Conservation (phyloP, 2,797 vertebrate species). For the Merluccius polli region DNA sequence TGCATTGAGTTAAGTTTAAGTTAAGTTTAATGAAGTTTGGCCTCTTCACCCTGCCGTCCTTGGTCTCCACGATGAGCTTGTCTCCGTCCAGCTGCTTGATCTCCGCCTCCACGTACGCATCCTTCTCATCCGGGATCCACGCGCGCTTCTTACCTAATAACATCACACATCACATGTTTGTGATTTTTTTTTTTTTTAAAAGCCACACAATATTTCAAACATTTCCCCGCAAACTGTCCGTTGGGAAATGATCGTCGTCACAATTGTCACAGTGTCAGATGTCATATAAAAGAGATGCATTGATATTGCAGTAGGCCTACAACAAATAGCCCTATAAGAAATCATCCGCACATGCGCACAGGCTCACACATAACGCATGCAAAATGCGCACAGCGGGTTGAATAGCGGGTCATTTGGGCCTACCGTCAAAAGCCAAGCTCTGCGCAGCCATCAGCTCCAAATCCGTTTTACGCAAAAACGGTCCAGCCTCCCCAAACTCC, state of each 20-base stretch:
- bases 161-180: too few relatives aligned
- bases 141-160: constrained; percentile 81
- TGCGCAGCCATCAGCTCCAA: constrained; percentile 78
- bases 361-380: not conserved
- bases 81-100: constrained; percentile 81
- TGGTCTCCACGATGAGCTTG: constrained; percentile 81
- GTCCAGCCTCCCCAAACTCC: constrained; percentile 84
- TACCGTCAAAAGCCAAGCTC: constrained; percentile 82
- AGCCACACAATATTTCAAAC: not conserved
- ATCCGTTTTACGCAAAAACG: constrained; percentile 86
- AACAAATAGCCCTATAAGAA: not conserved
- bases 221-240: not conserved
- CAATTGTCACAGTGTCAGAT: too few relatives aligned
- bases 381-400: not conserved
- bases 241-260: not conserved
- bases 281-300: not conserved
- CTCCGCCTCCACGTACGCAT: constrained; percentile 85
- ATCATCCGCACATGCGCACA: not conserved
- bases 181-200: not conserved
- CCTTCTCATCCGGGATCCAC: constrained; percentile 88
- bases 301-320: not conserved
- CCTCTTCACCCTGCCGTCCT: constrained; percentile 58
- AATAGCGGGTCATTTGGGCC: not conserved
- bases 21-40: not conserved
- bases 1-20: not conserved